phyloP scores from a whole-genome alignment of 2,888 invertebrate species.

The Exephanes ischioxanthus region DNA sequence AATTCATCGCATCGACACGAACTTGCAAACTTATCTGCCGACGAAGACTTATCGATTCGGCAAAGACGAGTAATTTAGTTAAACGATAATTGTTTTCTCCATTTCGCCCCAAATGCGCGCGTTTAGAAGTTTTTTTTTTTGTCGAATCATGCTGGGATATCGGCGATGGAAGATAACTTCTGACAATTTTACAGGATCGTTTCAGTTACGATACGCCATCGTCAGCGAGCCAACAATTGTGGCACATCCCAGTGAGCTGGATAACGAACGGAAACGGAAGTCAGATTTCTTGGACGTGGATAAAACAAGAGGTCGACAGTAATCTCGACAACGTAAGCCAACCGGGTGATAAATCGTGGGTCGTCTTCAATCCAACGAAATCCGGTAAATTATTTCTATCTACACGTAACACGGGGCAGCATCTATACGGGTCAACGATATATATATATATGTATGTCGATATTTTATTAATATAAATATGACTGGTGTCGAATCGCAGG shows the following conservation, averaged over 20 bases:
- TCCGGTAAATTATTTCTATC: slow-evolving; percentile 71
- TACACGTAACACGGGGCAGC: no score
- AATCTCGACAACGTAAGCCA: slow-evolving; percentile 62
- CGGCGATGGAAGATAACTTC: neutral
- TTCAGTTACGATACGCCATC: slow-evolving; percentile 74
- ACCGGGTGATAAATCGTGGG: slow-evolving; percentile 74
- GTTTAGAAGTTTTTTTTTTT: neutral
- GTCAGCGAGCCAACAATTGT: slow-evolving; percentile 68
- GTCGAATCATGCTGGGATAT: neutral
- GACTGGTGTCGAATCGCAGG: slow-evolving; percentile 75
- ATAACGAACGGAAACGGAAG: slow-evolving; percentile 59
- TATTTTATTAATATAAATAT: neutral
- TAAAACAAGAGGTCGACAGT: slow-evolving; percentile 72
- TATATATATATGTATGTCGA: neutral
- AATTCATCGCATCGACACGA: neutral
- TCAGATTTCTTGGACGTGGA: slow-evolving; percentile 75
- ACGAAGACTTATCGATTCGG: neutral
- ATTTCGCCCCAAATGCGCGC: no score
- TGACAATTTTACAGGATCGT: slow-evolving; percentile 68
- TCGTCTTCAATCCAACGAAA: slow-evolving; percentile 79
- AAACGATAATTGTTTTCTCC: neutral
- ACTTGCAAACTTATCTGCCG: neutral
- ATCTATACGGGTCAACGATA: neutral
- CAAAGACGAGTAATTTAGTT: neutral
- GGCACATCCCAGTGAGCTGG: slow-evolving; percentile 79